These are phyloP conservation scores for Pemphigus obesinymphae DNA, from an alignment of 1,140 invertebrate genomes.

Conservation along the genomic window DNA sequence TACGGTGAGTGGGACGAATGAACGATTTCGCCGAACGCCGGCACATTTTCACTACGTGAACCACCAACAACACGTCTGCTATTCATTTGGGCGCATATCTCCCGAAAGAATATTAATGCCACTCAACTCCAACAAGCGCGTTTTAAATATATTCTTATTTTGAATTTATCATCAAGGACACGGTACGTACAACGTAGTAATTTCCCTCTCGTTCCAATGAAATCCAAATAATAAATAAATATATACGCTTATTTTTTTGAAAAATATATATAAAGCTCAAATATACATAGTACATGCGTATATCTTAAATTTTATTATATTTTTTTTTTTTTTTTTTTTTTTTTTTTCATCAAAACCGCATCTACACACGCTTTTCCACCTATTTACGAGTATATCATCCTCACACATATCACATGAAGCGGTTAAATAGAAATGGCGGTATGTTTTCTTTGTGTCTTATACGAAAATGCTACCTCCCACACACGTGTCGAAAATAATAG, in stretches of 20 bases:
- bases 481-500: neutral
- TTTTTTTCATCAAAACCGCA: constrained; percentile 8
- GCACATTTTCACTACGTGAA: neutral
- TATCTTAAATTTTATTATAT: no score
- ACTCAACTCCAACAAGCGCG: neutral
- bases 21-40: neutral
- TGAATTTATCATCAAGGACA: neutral
- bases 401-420: no score
- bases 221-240: neutral
- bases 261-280: no score
- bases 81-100: neutral
- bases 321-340: no score
- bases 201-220: neutral
- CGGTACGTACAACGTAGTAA: neutral
- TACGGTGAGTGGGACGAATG: neutral
- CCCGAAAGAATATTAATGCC: neutral
- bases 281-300: no score
- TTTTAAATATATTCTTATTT: neutral
- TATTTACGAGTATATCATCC: neutral
- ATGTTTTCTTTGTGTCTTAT: neutral
- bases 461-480: neutral
- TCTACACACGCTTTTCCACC: neutral
- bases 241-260: neutral
- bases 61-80: neutral
- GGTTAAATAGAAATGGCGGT: neutral